Conservation (phyloP, 2,113 vertebrate genomes). For the Todiramphus chloris region DNA sequence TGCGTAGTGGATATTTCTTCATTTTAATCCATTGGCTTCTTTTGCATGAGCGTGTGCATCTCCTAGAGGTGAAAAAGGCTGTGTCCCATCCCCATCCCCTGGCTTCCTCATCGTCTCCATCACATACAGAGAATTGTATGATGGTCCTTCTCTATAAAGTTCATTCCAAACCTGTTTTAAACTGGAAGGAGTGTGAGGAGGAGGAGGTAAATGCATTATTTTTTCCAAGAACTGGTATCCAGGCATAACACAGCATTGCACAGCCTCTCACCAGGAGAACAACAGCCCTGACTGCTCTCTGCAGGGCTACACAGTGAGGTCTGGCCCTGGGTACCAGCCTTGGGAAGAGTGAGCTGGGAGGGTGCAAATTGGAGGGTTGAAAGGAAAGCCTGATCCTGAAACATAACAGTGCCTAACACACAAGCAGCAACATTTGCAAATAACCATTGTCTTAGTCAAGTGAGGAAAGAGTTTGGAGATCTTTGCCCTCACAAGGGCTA, state of each 20-base stretch:
- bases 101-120: not conserved
- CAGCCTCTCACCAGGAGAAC: not conserved
- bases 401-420: not conserved
- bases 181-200: not conserved
- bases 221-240: not conserved
- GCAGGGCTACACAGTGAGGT: not conserved
- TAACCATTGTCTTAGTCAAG: not conserved
- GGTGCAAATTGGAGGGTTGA: not conserved
- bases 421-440: not conserved
- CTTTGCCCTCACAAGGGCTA: not conserved
- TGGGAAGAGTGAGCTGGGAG: not conserved
- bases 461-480: not conserved
- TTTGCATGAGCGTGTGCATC: not conserved
- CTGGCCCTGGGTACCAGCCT: not conserved
- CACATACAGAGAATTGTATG: not conserved
- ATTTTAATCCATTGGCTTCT: not conserved
- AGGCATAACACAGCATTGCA: not conserved
- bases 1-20: not conserved
- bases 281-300: not conserved
- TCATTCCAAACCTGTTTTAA: not conserved
- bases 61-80: not conserved
- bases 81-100: not conserved
- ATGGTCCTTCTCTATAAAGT: not conserved
- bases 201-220: not conserved
- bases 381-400: not conserved